Base-by-base conservation (phyloP, 2,888 invertebrate species). In the Agriopis leucophaearia region DNA sequence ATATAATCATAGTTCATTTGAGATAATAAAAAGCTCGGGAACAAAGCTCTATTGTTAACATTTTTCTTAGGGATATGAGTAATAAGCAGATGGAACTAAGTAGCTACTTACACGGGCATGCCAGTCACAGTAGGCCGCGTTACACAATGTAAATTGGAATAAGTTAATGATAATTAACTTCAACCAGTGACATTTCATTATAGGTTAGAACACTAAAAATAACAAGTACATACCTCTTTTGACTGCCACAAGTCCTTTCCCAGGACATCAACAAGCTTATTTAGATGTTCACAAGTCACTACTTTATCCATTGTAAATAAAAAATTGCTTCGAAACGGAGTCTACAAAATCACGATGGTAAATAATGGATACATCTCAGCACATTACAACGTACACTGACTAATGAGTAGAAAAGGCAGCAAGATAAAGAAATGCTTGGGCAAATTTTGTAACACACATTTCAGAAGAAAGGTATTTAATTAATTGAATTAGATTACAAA, bases 241-340 rank as follows among this genome's bases (percentile, higher is more conserved):
- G 89, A 80, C 75, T 90, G 89, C 92, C 92, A 94, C 71, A 93
- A 78, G 60, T 94, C 91, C 79, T 90, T 90, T 68, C 83, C 89
- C 18, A 93, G 83, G 66, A 80, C 78, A 70, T 91, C 90, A 66
- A 87, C 84, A 50, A 94, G 81, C 74, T 90, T 92, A 78, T 93
- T 92, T 56, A 94, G 84, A 81, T 94, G 94, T 71, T 94, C 93
- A 83, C 94, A 94, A 65, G 92, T 93, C 79, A 89, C 87, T 79
- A 89, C 89, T 87, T 88, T 92, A 86, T 93, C 91, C 93, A 93
- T 94, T 83, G 80, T 81, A 78, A 74, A 74, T 76, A 82, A 77
- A 42, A 84, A 78, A 77, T 75, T 80, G 85, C 86, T 86, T 86
- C 73, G 78, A 85, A 85, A 79, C 80, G 74, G 78, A 86, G 75